Evolutionary conservation across 2,797 vertebrate species (phyloP).

Genomic region (Coendou prehensilis): DNA sequence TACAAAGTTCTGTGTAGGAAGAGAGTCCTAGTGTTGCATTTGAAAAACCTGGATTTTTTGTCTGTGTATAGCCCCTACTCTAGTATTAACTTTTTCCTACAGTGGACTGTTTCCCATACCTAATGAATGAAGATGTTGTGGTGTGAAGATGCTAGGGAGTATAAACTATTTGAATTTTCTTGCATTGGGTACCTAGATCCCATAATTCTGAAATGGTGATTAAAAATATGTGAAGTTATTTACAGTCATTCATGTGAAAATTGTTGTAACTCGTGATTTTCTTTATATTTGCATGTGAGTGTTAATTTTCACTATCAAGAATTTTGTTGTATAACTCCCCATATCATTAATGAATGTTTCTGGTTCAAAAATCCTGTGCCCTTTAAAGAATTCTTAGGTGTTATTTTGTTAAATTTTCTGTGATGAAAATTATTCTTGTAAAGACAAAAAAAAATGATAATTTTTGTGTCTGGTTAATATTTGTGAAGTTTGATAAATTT

Average conservation of each 20-base stretch:
- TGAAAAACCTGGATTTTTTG: neutral
- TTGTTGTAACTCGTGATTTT: constrained; percentile 6
- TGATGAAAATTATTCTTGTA: constrained; percentile 52
- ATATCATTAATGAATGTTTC: constrained; percentile 30
- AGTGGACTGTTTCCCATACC: neutral
- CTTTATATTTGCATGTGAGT: constrained; percentile 32
- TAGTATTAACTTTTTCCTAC: neutral
- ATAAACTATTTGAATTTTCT: neutral
- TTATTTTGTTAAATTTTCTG: constrained; percentile 46
- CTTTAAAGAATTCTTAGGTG: constrained; percentile 41
- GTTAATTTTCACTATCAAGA: constrained; percentile 54
- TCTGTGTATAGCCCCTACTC: neutral
- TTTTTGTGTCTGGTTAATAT: constrained; percentile 62
- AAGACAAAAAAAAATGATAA: constrained; percentile 26
- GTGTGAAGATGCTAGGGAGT: neutral
- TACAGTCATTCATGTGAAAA: constrained; percentile 1
- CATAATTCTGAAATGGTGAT: neutral
- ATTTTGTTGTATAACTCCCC: neutral
- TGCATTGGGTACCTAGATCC: neutral
- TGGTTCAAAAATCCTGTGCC: constrained; percentile 23
- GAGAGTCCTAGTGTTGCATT: neutral
- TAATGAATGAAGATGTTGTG: neutral
- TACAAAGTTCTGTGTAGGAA: neutral
- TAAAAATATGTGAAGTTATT: neutral
- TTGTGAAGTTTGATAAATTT: constrained; percentile 56